Evolutionary conservation across 2,888 invertebrate species (phyloP), one percentile per base, ranked within the genome.

Genomic region (Cyclophora punctaria): DNA sequence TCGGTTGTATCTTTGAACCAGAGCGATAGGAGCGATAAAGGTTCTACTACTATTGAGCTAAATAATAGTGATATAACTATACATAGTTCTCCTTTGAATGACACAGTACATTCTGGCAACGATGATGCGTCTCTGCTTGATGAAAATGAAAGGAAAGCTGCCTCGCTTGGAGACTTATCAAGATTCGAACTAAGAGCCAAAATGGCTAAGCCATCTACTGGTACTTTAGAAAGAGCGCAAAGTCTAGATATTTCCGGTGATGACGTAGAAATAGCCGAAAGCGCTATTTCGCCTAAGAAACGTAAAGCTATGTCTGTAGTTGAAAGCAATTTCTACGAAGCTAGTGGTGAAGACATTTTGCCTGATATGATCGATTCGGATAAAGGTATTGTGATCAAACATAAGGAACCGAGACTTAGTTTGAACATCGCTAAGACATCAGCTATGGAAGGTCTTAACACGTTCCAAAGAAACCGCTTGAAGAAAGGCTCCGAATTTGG

Each of bases 401-500:
- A 85, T 57, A 91, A 90, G 68, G 92, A 91, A 66, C 91, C 90
- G 3, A 75, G 90, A 58, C 71, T 91, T 48, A 92, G 90, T 56
- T 62, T 88, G 41, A 89, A 89, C 56, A 85, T 89, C 52, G 77
- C 83, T 41, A 89, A 88, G 63, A 70, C 83, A 7, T 78, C 91
- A 4, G 90, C 91, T 40, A 81, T 93, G 58, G 93, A 93, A 69
- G 92, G 92, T 5, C 80, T 92, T 45, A 93, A 90, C 50, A 91
- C 92, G 3, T 93, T 93, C 71, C 93, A 93, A 63, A 86, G 91
- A 59, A 91, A 92, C 56, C 88, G 93, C 47, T 72, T 94, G 50
- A 94, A 94, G 73, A 94, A 94, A 67, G 93, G 90, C 0, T 93
- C 92, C 3, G 93, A 94, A 65, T 94, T 94, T 90, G 94, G 93